These are phyloP conservation scores for Calycopis cecrops DNA, from an alignment of 1,140 invertebrate genomes.

Conservation along the genomic window DNA sequence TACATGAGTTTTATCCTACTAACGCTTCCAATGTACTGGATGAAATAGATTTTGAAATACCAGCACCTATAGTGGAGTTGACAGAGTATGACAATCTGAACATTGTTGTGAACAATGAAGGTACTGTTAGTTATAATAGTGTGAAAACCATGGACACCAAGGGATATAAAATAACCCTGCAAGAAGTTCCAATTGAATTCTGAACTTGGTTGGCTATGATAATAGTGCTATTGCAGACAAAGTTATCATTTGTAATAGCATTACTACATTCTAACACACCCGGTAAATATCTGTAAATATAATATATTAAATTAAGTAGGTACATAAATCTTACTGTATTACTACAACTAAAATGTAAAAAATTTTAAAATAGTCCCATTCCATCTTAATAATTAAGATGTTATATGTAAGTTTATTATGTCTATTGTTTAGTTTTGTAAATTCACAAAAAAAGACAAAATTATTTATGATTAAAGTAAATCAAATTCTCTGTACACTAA, in stretches of 20 bases:
- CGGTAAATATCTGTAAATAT: too few relatives aligned
- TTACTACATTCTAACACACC: too few relatives aligned
- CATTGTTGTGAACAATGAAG: conserved; percentile 19
- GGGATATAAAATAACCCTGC: conserved; percentile 43
- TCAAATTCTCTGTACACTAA: too few relatives aligned
- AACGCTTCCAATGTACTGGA: conserved; percentile 32
- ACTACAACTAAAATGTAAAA: too few relatives aligned
- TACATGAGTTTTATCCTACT: conserved; percentile 32
- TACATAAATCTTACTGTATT: too few relatives aligned
- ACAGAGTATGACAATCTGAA: conserved; percentile 33
- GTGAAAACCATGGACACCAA: not conserved
- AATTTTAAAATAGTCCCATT: too few relatives aligned
- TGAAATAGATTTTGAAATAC: conserved; percentile 55
- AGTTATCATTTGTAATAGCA: not conserved
- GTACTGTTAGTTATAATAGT: conserved; percentile 12
- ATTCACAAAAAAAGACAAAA: too few relatives aligned
- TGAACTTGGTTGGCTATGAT: conserved; percentile 21
- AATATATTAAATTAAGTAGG: too few relatives aligned
- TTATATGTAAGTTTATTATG: too few relatives aligned
- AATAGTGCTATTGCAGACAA: not conserved
- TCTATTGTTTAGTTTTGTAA: too few relatives aligned
- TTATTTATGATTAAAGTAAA: too few relatives aligned
- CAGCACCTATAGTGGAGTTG: conserved; percentile 44
- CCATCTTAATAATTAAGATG: too few relatives aligned
- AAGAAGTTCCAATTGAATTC: conserved; percentile 62